Evolutionary conservation across 1,140 invertebrate genomes (phyloP).

Genomic region (Octopus sinensis): DNA sequence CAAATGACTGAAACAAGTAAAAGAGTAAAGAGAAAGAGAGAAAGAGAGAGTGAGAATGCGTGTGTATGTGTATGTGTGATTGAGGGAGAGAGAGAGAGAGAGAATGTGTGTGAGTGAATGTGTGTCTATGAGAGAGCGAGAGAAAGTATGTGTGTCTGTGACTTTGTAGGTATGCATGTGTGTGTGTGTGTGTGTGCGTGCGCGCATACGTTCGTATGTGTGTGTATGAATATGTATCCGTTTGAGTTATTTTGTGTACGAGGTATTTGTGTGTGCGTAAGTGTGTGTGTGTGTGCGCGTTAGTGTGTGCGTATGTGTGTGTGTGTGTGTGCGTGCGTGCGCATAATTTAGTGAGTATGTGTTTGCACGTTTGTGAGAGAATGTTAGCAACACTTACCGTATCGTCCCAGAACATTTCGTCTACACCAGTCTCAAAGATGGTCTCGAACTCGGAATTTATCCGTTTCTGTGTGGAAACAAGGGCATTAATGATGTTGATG

Average conservation of each 20-base stretch:
- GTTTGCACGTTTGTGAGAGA: not conserved
- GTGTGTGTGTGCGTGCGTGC: not conserved
- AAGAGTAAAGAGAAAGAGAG: too few species aligned
- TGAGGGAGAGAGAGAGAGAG: too few species aligned
- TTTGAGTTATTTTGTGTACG: not conserved
- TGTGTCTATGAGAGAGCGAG: not conserved
- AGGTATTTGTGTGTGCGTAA: not conserved
- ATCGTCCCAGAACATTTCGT: conserved; percentile 59
- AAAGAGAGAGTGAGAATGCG: too few species aligned
- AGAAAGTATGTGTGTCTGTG: too few species aligned
- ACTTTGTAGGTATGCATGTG: not conserved
- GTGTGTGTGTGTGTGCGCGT: not conserved
- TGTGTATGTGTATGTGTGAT: too few species aligned
- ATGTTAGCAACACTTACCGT: conserved; percentile 39
- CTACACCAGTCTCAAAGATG: conserved; percentile 58
- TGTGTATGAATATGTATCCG: not conserved
- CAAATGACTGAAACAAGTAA: too few species aligned
- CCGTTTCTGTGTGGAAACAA: conserved; percentile 38
- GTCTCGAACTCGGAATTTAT: conserved; percentile 52
- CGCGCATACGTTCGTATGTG: not conserved
- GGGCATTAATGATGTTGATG: not conserved
- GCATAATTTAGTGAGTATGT: not conserved
- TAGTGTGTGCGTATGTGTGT: not conserved
- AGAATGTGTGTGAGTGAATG: not conserved
- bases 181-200: not conserved